phyloP scores from a whole-genome alignment of 2,113 vertebrate species.

The Phyllostomus discolor region DNA sequence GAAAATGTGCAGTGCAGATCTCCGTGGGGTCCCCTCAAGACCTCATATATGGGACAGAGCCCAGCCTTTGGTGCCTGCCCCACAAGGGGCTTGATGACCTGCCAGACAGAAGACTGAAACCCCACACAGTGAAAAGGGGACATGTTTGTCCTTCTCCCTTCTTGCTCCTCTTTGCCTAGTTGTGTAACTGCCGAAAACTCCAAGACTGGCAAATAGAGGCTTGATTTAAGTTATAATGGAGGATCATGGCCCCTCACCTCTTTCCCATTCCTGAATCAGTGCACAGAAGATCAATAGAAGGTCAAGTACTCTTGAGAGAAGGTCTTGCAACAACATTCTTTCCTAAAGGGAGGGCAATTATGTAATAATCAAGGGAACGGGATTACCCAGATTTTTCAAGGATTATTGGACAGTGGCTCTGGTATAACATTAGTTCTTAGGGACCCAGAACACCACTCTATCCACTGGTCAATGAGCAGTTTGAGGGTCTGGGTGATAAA shows the following conservation, averaged over 20 bases:
- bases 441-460: background rate
- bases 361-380: background rate
- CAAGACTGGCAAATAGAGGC: background rate
- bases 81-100: background rate
- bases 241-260: background rate
- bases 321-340: background rate
- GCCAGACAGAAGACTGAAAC: background rate
- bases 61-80: background rate
- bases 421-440: background rate
- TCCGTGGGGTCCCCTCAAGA: background rate
- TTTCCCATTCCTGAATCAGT: background rate
- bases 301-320: background rate
- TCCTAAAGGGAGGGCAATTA: background rate
- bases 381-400: background rate
- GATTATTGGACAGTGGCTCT: background rate
- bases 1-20: background rate
- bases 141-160: background rate
- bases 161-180: background rate
- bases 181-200: accelerated
- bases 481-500: background rate
- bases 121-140: background rate
- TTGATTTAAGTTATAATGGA: background rate
- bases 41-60: background rate
- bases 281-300: background rate
- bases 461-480: background rate